Conservation (phyloP, 2,888 invertebrate species). For the Plebejus anna region DNA sequence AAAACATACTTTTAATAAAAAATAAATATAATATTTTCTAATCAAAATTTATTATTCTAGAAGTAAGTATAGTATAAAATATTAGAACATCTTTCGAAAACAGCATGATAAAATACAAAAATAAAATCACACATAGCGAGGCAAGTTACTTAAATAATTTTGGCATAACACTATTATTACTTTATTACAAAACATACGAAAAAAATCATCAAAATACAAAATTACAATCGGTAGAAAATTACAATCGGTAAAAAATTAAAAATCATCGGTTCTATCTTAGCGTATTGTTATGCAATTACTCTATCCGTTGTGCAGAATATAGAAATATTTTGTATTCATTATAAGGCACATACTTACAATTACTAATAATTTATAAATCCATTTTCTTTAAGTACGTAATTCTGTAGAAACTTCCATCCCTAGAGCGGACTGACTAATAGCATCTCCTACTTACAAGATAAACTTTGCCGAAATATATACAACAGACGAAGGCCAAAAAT, state of each 20-base stretch:
- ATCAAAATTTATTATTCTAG: neutral
- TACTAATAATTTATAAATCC: conserved; percentile 19
- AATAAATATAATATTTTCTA: neutral
- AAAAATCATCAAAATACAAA: neutral
- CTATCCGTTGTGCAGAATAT: conserved; percentile 12
- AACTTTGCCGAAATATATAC: conserved; percentile 19
- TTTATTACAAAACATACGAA: conserved; percentile 6
- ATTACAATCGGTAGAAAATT: neutral
- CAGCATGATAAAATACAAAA: conserved; percentile 19
- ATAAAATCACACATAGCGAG: conserved; percentile 5
- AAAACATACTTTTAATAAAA: neutral
- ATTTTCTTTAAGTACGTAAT: conserved; percentile 18
- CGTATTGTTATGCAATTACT: neutral
- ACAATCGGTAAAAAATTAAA: conserved; percentile 6
- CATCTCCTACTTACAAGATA: conserved; percentile 5
- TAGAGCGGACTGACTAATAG: neutral
- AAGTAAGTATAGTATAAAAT: conserved; percentile 7
- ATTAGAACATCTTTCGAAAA: conserved; percentile 24
- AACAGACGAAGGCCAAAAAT: conserved; percentile 24
- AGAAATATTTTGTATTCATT: conserved; percentile 19
- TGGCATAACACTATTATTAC: conserved; percentile 9
- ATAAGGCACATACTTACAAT: conserved; percentile 25
- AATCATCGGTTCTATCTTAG: neutral
- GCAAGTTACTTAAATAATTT: conserved; percentile 2
- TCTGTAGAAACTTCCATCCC: neutral